These are phyloP conservation scores for Lutjanus argentimaculatus DNA, from an alignment of 2,797 vertebrate species.

Conservation along the genomic window DNA sequence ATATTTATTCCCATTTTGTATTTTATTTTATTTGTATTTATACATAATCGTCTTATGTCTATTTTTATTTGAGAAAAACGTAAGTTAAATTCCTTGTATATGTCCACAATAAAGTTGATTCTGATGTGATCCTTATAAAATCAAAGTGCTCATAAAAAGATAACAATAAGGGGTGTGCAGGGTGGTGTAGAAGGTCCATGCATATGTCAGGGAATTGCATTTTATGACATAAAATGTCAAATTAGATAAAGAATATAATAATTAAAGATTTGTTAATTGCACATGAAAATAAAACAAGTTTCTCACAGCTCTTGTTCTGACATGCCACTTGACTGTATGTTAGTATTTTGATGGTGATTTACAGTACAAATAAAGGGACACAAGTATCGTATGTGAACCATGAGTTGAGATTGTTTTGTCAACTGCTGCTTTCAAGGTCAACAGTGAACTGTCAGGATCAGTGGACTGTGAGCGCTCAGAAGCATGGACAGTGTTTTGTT, in stretches of 20 bases:
- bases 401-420: constrained; percentile 13
- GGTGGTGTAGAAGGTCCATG: too few species aligned
- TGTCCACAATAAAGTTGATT: too few species aligned
- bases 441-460: background rate
- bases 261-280: background rate
- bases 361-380: constrained; percentile 16
- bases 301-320: background rate
- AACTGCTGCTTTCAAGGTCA: background rate
- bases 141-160: too few species aligned
- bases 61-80: too few species aligned
- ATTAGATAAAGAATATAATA: too few species aligned
- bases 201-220: background rate
- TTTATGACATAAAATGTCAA: background rate
- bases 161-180: too few species aligned
- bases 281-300: background rate
- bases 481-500: too few species aligned
- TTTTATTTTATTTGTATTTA: background rate
- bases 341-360: background rate
- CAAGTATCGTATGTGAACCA: background rate
- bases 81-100: too few species aligned
- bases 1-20: background rate
- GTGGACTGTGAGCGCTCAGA: background rate
- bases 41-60: too few species aligned
- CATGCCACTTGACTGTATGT: background rate
- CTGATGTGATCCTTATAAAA: too few species aligned